These are phyloP conservation scores for Drosophila melanica DNA, from an alignment of 1,140 invertebrate species.

Conservation along the genomic window DNA sequence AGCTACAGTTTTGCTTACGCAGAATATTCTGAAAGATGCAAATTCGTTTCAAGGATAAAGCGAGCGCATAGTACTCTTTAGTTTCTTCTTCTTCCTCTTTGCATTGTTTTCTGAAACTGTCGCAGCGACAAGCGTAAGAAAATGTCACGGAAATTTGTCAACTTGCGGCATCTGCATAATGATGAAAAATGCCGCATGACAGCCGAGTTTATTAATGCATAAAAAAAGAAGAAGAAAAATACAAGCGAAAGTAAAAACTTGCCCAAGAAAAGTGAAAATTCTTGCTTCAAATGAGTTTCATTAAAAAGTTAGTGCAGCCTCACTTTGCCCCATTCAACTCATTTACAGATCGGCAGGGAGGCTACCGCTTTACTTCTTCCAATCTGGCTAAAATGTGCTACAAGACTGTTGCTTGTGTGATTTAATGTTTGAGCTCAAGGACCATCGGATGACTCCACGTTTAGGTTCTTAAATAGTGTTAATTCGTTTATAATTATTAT, in stretches of 20 bases:
- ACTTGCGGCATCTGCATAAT: slow-evolving; percentile 55
- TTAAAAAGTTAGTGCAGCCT: slow-evolving; percentile 29
- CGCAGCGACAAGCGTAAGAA: slow-evolving; percentile 25
- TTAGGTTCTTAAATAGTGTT: too few species aligned
- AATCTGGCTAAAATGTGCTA: not conserved
- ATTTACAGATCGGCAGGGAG: not conserved
- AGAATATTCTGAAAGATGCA: slow-evolving; percentile 42
- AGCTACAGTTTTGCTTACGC: slow-evolving; percentile 44
- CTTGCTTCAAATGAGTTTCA: slow-evolving; percentile 31
- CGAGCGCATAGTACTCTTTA: slow-evolving; percentile 23
- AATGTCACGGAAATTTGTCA: slow-evolving; percentile 67
- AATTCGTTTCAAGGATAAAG: slow-evolving; percentile 53
- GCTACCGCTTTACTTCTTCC: not conserved
- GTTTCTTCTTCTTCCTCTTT: slow-evolving; percentile 19
- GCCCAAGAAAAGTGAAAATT: slow-evolving; percentile 49
- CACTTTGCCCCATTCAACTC: not conserved
- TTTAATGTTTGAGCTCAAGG: slow-evolving; percentile 8
- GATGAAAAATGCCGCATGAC: slow-evolving; percentile 51
- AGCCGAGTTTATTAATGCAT: slow-evolving; percentile 50
- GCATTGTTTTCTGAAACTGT: slow-evolving; percentile 20
- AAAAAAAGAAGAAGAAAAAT: slow-evolving; percentile 9
- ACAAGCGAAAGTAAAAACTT: slow-evolving; percentile 33
- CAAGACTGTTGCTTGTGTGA: not conserved
- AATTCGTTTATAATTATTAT: not conserved
- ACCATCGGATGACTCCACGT: not conserved